Percentiles rank a stretch among this genome's conserved stretches.
These are phyloP conservation scores for Bubo bubo DNA, from an alignment of 2,113 vertebrate species.

Conservation along the genomic window DNA sequence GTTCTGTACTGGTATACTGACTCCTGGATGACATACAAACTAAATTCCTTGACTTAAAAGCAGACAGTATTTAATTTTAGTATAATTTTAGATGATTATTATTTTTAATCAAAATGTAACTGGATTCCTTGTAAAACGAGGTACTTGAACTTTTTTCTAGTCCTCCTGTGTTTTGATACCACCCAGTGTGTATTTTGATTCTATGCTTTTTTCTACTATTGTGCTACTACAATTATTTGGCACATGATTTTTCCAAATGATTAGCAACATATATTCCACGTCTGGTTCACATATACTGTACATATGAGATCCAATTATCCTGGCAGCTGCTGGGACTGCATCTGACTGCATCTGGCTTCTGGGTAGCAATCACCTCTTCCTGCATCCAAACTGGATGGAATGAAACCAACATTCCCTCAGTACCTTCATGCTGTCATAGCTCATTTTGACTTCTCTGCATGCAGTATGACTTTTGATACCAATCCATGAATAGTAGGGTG, in stretches of 20 bases:
- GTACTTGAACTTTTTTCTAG: not conserved
- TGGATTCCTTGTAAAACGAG: not conserved
- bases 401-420: not conserved
- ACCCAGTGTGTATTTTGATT: not conserved
- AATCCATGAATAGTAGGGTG: not conserved
- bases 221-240: not conserved
- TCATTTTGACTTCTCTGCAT: not conserved
- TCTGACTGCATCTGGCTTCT: not conserved
- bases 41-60: not conserved
- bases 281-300: not conserved
- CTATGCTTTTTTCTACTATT: not conserved
- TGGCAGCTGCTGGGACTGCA: not conserved
- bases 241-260: not conserved
- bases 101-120: not conserved
- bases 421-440: not conserved
- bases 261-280: not conserved
- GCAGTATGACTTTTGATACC: not conserved
- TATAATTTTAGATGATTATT: not conserved
- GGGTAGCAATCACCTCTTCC: slow-evolving; percentile 11
- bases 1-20: not conserved
- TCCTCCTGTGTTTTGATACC: not conserved
- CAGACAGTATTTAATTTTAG: not conserved
- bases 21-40: not conserved
- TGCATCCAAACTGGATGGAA: not conserved
- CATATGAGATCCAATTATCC: not conserved